A percentile compares a stretch with the other conserved stretches of the same genome.
phyloP scores from a whole-genome alignment of 2,797 vertebrate species.

The Toxotes lorentzi region DNA sequence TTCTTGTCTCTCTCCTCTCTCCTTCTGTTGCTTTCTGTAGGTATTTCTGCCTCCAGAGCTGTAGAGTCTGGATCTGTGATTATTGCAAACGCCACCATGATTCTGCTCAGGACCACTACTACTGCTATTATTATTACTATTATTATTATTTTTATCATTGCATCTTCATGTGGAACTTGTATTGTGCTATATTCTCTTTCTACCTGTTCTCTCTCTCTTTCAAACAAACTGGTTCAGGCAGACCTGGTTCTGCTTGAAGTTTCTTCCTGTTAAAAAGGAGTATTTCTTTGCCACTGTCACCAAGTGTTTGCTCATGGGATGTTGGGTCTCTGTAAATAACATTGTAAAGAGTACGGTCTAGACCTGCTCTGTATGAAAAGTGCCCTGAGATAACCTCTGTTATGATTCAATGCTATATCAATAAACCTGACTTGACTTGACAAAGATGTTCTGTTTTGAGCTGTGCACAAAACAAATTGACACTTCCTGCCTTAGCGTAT shows the following conservation, averaged over 20 bases:
- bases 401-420: no score
- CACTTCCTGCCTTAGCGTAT: conserved; percentile 71
- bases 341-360: background rate
- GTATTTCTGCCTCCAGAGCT: background rate
- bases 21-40: background rate
- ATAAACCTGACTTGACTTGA: background rate
- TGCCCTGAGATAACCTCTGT: background rate
- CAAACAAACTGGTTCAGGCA: background rate
- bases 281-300: background rate
- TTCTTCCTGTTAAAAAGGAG: background rate
- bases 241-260: background rate
- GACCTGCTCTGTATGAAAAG: background rate
- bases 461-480: conserved; percentile 37
- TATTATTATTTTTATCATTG: background rate
- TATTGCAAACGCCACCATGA: background rate
- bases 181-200: background rate
- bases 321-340: background rate
- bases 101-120: background rate
- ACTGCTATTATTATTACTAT: background rate
- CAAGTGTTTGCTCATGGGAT: background rate
- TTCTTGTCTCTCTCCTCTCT: background rate
- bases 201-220: background rate
- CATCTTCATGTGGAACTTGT: background rate
- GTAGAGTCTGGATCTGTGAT: background rate
- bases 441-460: conserved; percentile 26